Percentiles rank a stretch among this genome's conserved stretches.
Conservation (phyloP, 2,113 vertebrate genomes). For the Varanus komodoensis region DNA sequence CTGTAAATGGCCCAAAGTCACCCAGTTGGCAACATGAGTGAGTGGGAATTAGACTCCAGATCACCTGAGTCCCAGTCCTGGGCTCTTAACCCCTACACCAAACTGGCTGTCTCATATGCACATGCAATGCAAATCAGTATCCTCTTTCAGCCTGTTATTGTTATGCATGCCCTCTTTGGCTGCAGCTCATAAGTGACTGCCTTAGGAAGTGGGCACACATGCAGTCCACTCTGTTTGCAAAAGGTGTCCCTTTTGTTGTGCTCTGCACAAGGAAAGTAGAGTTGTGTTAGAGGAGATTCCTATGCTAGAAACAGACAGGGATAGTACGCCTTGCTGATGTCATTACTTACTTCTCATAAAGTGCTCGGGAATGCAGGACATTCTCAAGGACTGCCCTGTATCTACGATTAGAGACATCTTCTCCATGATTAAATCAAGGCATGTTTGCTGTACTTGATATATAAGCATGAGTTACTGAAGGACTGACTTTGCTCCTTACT, state of each 20-base stretch:
- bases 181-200: too few species aligned
- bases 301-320: neutral
- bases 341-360: neutral
- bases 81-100: too few species aligned
- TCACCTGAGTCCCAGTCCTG: too few species aligned
- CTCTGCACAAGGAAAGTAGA: neutral
- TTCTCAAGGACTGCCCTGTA: neutral
- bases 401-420: neutral
- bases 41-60: too few species aligned
- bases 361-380: conserved; percentile 7
- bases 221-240: neutral
- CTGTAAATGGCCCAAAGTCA: too few species aligned
- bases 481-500: conserved; percentile 30
- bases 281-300: neutral
- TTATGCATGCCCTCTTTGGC: too few species aligned
- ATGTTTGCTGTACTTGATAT: conserved; percentile 18
- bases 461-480: conserved; percentile 7
- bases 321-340: neutral
- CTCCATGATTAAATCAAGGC: conserved; percentile 19
- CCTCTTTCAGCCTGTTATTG: too few species aligned
- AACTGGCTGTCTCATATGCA: too few species aligned
- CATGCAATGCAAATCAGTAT: too few species aligned
- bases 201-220: neutral
- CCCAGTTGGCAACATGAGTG: too few species aligned
- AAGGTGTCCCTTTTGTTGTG: conserved; percentile 20